These are phyloP conservation scores for Ophraella communa DNA, from an alignment of 2,888 invertebrate species.

Conservation along the genomic window DNA sequence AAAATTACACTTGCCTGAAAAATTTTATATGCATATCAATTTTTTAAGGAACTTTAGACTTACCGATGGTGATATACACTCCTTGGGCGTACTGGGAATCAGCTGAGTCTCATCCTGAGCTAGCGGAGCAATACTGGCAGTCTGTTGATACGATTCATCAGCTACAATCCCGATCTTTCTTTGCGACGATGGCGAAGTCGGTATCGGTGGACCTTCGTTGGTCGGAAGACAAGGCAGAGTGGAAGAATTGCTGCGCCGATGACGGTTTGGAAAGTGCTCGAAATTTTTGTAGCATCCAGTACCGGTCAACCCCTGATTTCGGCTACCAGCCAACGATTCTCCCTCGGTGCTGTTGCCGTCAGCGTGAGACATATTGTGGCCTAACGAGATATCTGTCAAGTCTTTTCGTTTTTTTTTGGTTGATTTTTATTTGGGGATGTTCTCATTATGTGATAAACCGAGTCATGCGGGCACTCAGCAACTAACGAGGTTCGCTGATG, in stretches of 20 bases:
- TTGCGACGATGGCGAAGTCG: constrained; percentile 53
- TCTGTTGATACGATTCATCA: constrained; percentile 41
- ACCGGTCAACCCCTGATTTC: constrained; percentile 75
- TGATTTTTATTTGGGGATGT: constrained; percentile 1
- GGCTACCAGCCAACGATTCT: constrained; percentile 63
- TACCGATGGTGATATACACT: constrained; percentile 58
- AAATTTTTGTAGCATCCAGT: constrained; percentile 81
- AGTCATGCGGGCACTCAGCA: constrained; percentile 26
- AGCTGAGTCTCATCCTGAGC: constrained; percentile 59
- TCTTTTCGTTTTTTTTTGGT: constrained; percentile 11
- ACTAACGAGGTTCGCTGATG: constrained; percentile 19
- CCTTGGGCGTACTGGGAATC: constrained; percentile 54
- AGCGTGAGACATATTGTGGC: constrained; percentile 90
- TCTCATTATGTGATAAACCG: constrained; percentile 1
- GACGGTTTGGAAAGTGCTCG: constrained; percentile 69
- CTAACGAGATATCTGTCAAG: constrained; percentile 63
- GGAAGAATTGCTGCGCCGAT: constrained; percentile 64
- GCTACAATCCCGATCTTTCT: constrained; percentile 49
- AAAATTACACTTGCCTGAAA: too few relatives aligned
- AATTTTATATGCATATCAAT: too few relatives aligned
- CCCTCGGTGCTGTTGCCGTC: constrained; percentile 84
- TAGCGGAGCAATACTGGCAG: constrained; percentile 48
- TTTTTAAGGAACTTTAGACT: constrained; percentile 42
- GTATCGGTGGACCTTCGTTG: constrained; percentile 49
- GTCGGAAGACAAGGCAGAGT: constrained; percentile 61